phyloP scores from a whole-genome alignment of 1,140 invertebrate species.

The Pollicipes pollicipes region DNA sequence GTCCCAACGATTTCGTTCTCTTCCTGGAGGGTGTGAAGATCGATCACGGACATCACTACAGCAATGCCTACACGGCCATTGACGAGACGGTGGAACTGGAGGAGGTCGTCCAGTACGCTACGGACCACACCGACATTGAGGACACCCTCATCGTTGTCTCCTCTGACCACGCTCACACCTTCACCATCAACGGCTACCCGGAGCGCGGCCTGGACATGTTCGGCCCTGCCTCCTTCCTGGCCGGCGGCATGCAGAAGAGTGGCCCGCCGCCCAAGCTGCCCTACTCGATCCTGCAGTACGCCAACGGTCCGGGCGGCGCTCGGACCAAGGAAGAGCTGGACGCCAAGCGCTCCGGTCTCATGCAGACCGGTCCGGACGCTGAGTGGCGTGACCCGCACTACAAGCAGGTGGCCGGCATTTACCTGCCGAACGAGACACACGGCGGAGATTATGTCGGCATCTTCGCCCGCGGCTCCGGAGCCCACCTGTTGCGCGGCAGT shows the following conservation, averaged over 20 bases:
- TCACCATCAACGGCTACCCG: slow-evolving; percentile 53
- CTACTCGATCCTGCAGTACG: slow-evolving; percentile 13
- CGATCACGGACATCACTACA: slow-evolving; percentile 15
- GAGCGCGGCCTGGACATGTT: slow-evolving; percentile 32
- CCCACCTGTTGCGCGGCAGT: slow-evolving; percentile 28
- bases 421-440: slow-evolving; percentile 15
- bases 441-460: slow-evolving; percentile 15
- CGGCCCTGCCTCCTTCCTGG: slow-evolving; percentile 11
- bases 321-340: not conserved
- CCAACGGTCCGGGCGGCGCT: slow-evolving; percentile 12
- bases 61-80: slow-evolving; percentile 14
- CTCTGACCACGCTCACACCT: slow-evolving; percentile 59
- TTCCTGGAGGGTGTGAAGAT: slow-evolving; percentile 21
- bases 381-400: slow-evolving; percentile 25
- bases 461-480: slow-evolving; percentile 22
- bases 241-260: too few relatives aligned
- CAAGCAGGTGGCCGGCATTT: slow-evolving; percentile 10
- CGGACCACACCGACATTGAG: slow-evolving; percentile 7
- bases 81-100: slow-evolving; percentile 9
- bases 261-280: slow-evolving; percentile 3
- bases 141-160: slow-evolving; percentile 62
- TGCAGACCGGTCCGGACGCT: slow-evolving; percentile 40
- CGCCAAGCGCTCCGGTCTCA: slow-evolving; percentile 20
- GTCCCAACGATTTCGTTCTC: slow-evolving; percentile 21
- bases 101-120: slow-evolving; percentile 5